Evolutionary conservation across 2,113 vertebrate genomes (phyloP), one percentile per base, ranked within the genome.

Genomic region (Boulengerochromis microlepis): DNA sequence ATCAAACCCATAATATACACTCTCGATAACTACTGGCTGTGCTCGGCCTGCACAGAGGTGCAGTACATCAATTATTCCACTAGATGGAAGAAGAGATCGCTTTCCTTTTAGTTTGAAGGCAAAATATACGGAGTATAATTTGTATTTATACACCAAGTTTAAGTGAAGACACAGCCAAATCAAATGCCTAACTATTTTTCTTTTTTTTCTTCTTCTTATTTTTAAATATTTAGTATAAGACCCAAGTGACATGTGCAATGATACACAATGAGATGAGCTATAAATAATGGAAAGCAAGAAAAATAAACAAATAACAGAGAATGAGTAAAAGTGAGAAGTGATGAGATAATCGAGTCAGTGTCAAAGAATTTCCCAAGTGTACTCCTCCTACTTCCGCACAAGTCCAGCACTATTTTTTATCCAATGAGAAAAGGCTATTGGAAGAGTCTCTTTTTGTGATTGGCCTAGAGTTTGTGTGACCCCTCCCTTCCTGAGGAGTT

Each of bases 401-500:
- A 83, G n/a, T 10, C 69, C 82, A 13, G 5, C 78, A 38, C 31
- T 47, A 13, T 40, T 11, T 10, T 64, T 11, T 8, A 24, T 50
- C 94, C 94, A 96, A 94, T 94, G 22, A 85, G 10, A 81, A 10
- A 9, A 8, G 45, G 6, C 10, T 8, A 71, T 80, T 90, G 57
- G 90, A 45, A 80, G 71, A 29, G 8, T 26, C 9, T 5, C 24
- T 5, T 2, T 3, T 57, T 80, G 64, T 76, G 90, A 95, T 94
- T 95, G 93, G 94, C 29, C 8, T 16, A 16, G 78, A 93, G 93
- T 93, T 91, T 45, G 19, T 40, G 47, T 81, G 78, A 33, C 38
- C 81, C 88, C 86, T 66, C 91, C 93, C 84, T 83, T 81, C 26
- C 88, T 31, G 88, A 94, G 89, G 91, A 93, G 89, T 93, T 94